phyloP scores from a whole-genome alignment of 92 coral and sea anemone species.

The Actinostola sp. region DNA sequence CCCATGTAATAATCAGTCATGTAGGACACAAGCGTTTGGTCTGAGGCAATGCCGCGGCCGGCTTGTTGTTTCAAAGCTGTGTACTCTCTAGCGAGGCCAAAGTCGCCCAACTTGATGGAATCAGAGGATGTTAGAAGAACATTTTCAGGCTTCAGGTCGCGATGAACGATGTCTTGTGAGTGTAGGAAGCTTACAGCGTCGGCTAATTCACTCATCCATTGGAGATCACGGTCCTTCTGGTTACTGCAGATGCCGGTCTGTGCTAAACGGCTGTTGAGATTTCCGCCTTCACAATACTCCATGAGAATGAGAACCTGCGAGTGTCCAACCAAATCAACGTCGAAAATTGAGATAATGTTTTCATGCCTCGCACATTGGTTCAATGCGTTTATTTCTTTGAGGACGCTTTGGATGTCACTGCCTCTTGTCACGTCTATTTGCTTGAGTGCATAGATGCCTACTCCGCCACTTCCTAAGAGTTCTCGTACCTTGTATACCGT shows the following conservation, averaged over 20 bases:
- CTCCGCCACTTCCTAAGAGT: conserved; percentile 11
- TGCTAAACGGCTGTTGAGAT: conserved; percentile 57
- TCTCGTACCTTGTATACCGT: conserved; percentile 59
- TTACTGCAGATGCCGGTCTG: conserved; percentile 38
- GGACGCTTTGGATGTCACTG: conserved; percentile 28
- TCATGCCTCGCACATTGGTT: conserved; percentile 35
- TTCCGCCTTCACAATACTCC: conserved; percentile 78
- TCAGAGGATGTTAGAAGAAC: conserved; percentile 59
- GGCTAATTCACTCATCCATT: conserved; percentile 76
- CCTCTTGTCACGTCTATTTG: conserved; percentile 34
- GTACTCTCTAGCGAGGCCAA: conserved; percentile 61
- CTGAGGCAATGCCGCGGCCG: conserved; percentile 9
- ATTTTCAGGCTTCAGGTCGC: conserved; percentile 81
- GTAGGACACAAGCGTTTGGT: conserved; percentile 10
- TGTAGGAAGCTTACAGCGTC: conserved; percentile 58
- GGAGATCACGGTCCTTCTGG: conserved; percentile 36
- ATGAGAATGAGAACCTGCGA: conserved; percentile 54
- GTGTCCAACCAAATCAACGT: neutral
- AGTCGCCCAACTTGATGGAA: conserved; percentile 74
- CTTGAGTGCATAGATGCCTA: conserved; percentile 61
- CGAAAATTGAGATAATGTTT: neutral
- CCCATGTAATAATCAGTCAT: conserved; percentile 44
- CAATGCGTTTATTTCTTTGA: conserved; percentile 48
- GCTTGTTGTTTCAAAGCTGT: conserved; percentile 41
- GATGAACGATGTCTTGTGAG: conserved; percentile 57